Base-by-base conservation (phyloP, 2,888 invertebrate species). In the Drosophila lacicola region DNA sequence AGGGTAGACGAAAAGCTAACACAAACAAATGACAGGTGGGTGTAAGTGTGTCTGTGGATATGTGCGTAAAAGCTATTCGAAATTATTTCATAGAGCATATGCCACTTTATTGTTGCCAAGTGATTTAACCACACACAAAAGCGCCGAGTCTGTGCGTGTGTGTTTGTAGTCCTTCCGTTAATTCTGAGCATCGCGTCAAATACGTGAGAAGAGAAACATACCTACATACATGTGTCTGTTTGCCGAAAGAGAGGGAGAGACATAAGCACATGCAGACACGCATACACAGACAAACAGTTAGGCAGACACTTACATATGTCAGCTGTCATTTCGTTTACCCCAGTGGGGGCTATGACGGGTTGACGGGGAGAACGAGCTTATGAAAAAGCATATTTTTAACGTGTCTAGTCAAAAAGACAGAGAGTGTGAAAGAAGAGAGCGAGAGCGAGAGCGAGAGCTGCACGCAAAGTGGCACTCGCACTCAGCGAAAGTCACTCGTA, bases 71-170 rank as follows among this genome's bases (percentile, higher is more conserved):
- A 47, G 37, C n/a, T 46, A 51, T 37, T 49, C 41, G 42, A 88
- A 83, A 88, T 86, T 76, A 78, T 86, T 78, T 78, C 75, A 80
- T 68, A 77, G 72, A 70, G 74, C 67, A 67, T 45, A 74, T 74
- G 85, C 77, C 88, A 89, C 88, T 89, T 89, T 89, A 90, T 86
- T 86, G 90, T 89, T 84, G 78, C 80, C 83, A 86, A 90, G 88
- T 89, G 86, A 89, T 89, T 90, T 88, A 90, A 90, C 89, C 83
- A 80, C 78, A 62, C 56, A 67, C 41, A 62, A 55, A 70, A 45
- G 46, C 14, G 13, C 34, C 13, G 25, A 19, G n/a, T 49, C 5
- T n/a, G 10, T 17, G 39, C 13, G 19, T 33, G 36, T 11, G 17
- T 9, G 4, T 39, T 34, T 34, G 17, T 36, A 25, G 37, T 42